phyloP scores from a whole-genome alignment of 2,797 vertebrate genomes.

The Ptychadena robeensis region DNA sequence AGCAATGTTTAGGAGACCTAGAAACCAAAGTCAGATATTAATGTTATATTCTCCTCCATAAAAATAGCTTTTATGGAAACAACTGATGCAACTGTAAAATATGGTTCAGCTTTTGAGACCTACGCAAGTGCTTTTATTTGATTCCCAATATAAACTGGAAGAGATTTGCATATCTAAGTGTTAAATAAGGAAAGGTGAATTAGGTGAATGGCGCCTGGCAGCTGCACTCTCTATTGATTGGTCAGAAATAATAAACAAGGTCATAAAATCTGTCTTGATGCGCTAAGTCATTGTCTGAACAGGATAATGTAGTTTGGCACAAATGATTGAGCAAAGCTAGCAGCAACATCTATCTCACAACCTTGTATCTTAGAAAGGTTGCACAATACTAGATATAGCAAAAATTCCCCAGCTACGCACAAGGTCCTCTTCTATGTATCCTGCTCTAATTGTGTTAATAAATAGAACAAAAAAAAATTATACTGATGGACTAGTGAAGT shows the following conservation, averaged over 20 bases:
- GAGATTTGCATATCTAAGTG: constrained; percentile 21
- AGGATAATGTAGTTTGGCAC: neutral
- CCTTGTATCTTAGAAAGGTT: neutral
- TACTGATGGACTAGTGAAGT: too few species aligned
- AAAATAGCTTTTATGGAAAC: neutral
- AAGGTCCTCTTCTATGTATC: neutral
- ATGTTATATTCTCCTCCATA: too few species aligned
- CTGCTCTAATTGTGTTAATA: too few species aligned
- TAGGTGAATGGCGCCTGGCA: constrained; percentile 18
- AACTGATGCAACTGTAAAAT: neutral
- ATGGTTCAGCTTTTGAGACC: constrained; percentile 8
- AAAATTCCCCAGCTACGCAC: too few species aligned
- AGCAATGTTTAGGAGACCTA: neutral
- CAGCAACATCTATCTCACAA: neutral
- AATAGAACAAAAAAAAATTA: too few species aligned
- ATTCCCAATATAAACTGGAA: neutral
- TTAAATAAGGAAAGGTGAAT: constrained; percentile 25
- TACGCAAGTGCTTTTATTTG: constrained; percentile 3
- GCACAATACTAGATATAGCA: too few species aligned
- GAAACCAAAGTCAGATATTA: neutral
- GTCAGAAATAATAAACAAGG: constrained; percentile 16
- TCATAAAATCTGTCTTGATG: neutral
- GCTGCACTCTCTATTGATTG: constrained; percentile 22
- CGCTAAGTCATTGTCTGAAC: constrained; percentile 7
- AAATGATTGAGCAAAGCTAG: neutral